phyloP scores from a whole-genome alignment of 2,113 vertebrate genomes.

The Ginglymostoma cirratum region DNA sequence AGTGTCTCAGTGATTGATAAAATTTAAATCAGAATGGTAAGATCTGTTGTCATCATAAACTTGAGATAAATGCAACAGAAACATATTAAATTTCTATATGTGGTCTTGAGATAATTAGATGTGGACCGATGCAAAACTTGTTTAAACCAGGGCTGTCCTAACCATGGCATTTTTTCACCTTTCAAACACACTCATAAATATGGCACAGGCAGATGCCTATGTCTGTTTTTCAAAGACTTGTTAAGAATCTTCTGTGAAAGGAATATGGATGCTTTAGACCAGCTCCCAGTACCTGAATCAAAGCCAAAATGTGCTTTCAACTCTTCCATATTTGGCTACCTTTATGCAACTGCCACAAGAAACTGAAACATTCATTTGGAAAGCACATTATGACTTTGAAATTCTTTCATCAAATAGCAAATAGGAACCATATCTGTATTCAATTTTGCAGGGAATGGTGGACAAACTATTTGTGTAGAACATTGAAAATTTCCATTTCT shows the following conservation, averaged over 20 bases:
- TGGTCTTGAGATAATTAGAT: not conserved
- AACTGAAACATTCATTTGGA: not conserved
- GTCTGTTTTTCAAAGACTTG: not conserved
- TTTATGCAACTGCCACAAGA: not conserved
- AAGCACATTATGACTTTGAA: not conserved
- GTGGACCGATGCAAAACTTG: no score
- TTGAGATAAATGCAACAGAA: not conserved
- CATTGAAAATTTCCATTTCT: not conserved
- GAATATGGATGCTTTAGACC: not conserved
- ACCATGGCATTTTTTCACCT: not conserved
- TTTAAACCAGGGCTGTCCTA: not conserved
- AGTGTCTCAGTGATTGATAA: not conserved
- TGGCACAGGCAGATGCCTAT: not conserved
- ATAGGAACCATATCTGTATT: constrained; percentile 25
- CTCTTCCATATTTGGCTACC: not conserved
- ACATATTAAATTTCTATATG: not conserved
- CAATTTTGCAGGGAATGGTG: not conserved
- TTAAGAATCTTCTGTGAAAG: not conserved
- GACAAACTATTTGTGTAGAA: not conserved
- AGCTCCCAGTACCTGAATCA: not conserved
- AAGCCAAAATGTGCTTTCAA: not conserved
- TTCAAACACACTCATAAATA: not conserved
- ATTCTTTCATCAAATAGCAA: not conserved
- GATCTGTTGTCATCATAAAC: not conserved
- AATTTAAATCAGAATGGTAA: not conserved